These are phyloP conservation scores for Aphelenchoides fujianensis DNA, from an alignment of 1,140 invertebrate genomes.

Conservation along the genomic window DNA sequence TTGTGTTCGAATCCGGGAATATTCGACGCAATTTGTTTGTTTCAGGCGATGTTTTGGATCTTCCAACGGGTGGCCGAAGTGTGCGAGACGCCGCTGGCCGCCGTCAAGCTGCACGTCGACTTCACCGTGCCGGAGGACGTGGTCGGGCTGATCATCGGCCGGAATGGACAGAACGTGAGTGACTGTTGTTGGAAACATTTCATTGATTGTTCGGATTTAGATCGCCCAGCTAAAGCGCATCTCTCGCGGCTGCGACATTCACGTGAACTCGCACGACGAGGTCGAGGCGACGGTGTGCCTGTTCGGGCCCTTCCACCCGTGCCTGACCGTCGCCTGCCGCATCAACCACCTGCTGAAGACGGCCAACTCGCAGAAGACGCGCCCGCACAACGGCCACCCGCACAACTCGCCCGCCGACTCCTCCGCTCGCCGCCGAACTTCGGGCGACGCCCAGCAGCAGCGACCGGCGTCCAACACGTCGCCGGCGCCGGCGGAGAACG, in stretches of 20 bases:
- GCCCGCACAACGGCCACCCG: background rate
- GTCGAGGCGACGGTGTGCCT: background rate
- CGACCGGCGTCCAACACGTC: background rate
- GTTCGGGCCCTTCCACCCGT: background rate
- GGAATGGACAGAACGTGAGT: background rate
- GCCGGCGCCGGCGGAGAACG: background rate
- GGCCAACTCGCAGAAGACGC: background rate
- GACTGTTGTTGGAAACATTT: background rate
- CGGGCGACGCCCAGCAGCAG: background rate
- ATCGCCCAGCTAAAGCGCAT: constrained; percentile 1
- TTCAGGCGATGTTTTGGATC: constrained; percentile 24
- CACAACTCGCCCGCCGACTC: background rate
- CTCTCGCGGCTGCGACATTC: background rate
- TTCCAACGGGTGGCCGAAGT: constrained; percentile 22
- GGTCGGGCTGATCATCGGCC: background rate
- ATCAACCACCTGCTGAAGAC: background rate
- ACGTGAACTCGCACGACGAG: background rate
- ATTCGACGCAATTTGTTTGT: no score
- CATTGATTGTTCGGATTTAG: background rate
- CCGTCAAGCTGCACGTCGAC: background rate
- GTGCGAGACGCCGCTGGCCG: background rate
- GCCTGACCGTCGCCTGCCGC: background rate
- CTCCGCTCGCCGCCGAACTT: background rate
- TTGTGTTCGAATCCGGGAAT: constrained; percentile 11
- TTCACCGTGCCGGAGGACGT: background rate